A percentile compares a stretch with the other conserved stretches of the same genome.
Evolutionary conservation across 2,888 invertebrate species (phyloP).

Genomic region (Tineola bisselliella): DNA sequence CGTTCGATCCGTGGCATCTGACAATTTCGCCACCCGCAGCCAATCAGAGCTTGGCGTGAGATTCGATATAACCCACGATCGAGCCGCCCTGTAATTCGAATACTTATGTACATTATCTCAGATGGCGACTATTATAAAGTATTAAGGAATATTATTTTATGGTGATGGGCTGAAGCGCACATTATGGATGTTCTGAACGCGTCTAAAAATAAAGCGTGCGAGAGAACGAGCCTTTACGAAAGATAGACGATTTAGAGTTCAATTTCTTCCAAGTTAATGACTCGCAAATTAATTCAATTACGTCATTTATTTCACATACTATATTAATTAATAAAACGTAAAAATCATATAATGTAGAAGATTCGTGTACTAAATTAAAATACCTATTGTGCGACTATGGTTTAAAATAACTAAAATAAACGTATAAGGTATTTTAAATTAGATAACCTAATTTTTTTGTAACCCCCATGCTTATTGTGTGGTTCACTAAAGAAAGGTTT

Average conservation of each 20-base stretch:
- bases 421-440: too few relatives aligned
- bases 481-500: too few relatives aligned
- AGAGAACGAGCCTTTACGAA: conserved; percentile 27
- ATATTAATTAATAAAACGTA: too few relatives aligned
- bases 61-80: conserved; percentile 34
- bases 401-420: too few relatives aligned
- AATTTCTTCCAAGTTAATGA: too few relatives aligned
- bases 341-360: too few relatives aligned
- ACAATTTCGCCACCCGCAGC: conserved; percentile 65
- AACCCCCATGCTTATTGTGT: too few relatives aligned
- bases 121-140: conserved; percentile 65
- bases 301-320: too few relatives aligned
- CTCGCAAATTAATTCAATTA: too few relatives aligned
- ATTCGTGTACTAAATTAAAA: too few relatives aligned
- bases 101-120: conserved; percentile 63
- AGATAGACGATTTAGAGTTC: conserved; percentile 14
- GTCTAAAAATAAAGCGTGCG: conserved; percentile 51
- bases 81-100: conserved; percentile 64
- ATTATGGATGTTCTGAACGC: conserved; percentile 47
- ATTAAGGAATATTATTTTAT: conserved; percentile 66
- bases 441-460: not conserved
- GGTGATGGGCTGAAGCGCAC: conserved; percentile 40
- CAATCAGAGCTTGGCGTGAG: conserved; percentile 60
- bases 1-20: conserved; percentile 27
- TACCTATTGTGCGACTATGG: too few relatives aligned